phyloP scores from a whole-genome alignment of 2,113 vertebrate genomes.

The Erpornis zantholeuca region DNA sequence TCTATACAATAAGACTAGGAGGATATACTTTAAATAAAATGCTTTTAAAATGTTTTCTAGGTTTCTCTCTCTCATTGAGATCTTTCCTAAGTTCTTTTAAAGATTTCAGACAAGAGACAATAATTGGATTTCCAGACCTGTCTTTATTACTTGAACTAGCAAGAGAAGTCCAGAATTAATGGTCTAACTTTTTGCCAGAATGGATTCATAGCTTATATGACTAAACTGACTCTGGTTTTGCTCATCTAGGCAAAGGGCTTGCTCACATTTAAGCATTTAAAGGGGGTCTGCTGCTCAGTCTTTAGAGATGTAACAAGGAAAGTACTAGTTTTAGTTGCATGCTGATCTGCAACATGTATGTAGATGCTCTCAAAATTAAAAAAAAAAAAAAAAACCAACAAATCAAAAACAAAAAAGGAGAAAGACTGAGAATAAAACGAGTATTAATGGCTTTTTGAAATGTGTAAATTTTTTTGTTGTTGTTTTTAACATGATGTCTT shows the following conservation, averaged over 20 bases:
- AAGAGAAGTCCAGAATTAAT: background rate
- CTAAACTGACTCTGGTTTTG: background rate
- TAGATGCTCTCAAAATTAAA: background rate
- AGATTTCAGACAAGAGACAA: background rate
- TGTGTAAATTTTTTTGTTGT: background rate
- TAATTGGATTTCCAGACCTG: constrained; percentile 43
- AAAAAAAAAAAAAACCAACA: background rate
- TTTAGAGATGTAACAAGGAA: background rate
- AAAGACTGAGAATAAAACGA: background rate
- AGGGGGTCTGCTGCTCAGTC: background rate
- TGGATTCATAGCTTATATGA: background rate
- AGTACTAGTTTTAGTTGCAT: background rate
- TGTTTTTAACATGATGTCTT: background rate
- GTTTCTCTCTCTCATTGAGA: background rate
- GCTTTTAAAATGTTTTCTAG: background rate
- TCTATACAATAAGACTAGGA: background rate
- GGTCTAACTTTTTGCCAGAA: background rate
- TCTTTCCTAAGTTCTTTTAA: background rate
- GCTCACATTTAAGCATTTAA: background rate
- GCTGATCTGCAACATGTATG: background rate
- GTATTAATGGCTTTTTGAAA: background rate
- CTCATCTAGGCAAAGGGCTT: background rate
- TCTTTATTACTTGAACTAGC: constrained; percentile 12
- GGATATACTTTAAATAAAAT: background rate
- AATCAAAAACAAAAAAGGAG: background rate